phyloP scores from a whole-genome alignment of 2,797 vertebrate species.

The Gymnothorax reevesii region DNA sequence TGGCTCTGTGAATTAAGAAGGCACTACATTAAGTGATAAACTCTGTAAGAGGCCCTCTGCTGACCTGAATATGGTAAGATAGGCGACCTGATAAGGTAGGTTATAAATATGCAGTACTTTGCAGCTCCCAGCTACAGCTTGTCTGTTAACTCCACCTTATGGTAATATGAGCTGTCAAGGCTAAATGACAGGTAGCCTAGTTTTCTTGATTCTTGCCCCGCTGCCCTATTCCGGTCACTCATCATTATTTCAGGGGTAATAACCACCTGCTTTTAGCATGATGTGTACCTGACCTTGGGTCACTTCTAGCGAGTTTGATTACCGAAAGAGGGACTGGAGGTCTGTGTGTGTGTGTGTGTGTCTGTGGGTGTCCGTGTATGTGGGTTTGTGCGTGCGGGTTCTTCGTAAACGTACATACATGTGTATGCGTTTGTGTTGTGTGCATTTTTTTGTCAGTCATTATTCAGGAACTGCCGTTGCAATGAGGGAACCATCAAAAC shows the following conservation, averaged over 20 bases:
- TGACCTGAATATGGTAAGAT: background rate
- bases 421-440: background rate
- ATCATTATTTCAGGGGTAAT: slow-evolving; percentile 11
- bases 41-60: background rate
- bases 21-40: background rate
- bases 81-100: background rate
- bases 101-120: slow-evolving; percentile 1
- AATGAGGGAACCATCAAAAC: background rate
- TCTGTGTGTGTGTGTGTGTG: slow-evolving; percentile 17
- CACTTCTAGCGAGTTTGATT: background rate
- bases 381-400: background rate
- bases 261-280: background rate
- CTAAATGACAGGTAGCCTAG: slow-evolving; percentile 18
- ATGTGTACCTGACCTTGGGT: slow-evolving; percentile 9
- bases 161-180: slow-evolving; percentile 22
- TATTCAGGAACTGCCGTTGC: background rate
- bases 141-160: background rate
- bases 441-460: slow-evolving; percentile 17
- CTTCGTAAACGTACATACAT: background rate
- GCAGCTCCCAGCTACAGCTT: background rate
- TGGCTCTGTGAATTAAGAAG: background rate
- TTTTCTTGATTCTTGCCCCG: slow-evolving; percentile 5
- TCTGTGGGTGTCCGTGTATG: background rate
- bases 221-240: background rate
- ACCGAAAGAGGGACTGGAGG: background rate